Evolutionary conservation across 2,797 vertebrate species (phyloP), one percentile per base, ranked within the genome.

Genomic region (Pantherophis vulpinus): DNA sequence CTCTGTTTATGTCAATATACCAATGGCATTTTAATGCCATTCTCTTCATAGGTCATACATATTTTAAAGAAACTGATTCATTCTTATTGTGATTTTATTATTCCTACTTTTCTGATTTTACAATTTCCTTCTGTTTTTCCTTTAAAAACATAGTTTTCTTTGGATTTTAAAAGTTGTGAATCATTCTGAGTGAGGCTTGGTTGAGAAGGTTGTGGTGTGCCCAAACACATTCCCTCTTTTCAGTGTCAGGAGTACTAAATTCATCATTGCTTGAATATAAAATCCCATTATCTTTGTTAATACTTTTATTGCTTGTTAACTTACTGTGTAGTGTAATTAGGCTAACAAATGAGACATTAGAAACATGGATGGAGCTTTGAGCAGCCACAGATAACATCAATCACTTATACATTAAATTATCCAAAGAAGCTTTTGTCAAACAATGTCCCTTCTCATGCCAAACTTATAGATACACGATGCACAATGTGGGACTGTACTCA

Each of bases 401-500:
- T 94, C 94, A 96, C 95, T 93, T 96, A 94, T 90, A 95, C 94
- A 79, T 96, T 2, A 59, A 92, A 93, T 94, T 93, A 95, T 96
- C 47, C 91, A 93, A 95, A 95, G 32, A 94, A 93, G 89, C 51
- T 91, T 92, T 63, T 90, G 60, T 87, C 95, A 96, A 86, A 98
- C 97, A 98, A 98, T 97, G 96, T 56, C 32, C 58, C 86, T 94
- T 98, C 97, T 98, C 96, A 88, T 92, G 93, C 56, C 0, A 54
- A 95, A 95, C 93, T 86, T 94, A 94, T 94, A 96, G 96, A 96
- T 59, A 86, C 25, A 89, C 23, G 89, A 93, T 94, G 95, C 90
- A 98, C 96, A 97, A 97, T 96, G 96, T 96, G 59, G 60, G 91
- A 61, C 95, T 98, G 95, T 98, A 93, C 96, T 93, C 59, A 94